Percentiles rank a stretch among this genome's conserved stretches.
These are phyloP conservation scores for Cisticola juncidis DNA, from an alignment of 2,113 vertebrate species.

Conservation along the genomic window DNA sequence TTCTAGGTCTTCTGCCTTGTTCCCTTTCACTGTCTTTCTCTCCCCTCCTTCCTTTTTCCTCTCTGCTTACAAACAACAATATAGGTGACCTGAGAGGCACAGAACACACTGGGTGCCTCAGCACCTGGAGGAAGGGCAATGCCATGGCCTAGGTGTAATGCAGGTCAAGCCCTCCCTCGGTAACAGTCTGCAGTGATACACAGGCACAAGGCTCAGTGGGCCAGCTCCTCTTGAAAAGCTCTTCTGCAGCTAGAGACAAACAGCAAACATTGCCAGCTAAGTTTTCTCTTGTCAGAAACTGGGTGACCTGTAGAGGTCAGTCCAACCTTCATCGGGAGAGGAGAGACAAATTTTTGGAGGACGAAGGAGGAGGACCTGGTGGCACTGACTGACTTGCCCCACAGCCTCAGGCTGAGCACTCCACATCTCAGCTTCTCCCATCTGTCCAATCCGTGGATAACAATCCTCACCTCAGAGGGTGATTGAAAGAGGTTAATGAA, in stretches of 20 bases:
- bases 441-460: constrained; percentile 51
- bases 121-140: background rate
- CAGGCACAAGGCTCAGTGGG: background rate
- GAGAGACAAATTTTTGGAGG: background rate
- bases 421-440: constrained; percentile 12
- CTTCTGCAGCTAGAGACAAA: background rate
- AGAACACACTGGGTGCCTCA: background rate
- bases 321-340: background rate
- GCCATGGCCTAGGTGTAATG: background rate
- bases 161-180: background rate
- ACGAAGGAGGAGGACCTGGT: background rate
- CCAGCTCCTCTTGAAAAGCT: background rate
- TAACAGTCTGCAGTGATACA: background rate
- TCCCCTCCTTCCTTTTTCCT: background rate
- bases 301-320: background rate
- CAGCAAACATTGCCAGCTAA: background rate
- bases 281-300: background rate
- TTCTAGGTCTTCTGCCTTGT: background rate
- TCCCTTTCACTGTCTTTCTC: background rate
- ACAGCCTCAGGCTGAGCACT: background rate
- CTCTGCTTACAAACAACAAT: background rate
- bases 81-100: background rate
- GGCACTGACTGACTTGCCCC: background rate
- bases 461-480: constrained; percentile 47
- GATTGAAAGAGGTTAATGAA: constrained; percentile 52